phyloP scores from a whole-genome alignment of 2,797 vertebrate genomes.

The Phataginus tetradactyla region DNA sequence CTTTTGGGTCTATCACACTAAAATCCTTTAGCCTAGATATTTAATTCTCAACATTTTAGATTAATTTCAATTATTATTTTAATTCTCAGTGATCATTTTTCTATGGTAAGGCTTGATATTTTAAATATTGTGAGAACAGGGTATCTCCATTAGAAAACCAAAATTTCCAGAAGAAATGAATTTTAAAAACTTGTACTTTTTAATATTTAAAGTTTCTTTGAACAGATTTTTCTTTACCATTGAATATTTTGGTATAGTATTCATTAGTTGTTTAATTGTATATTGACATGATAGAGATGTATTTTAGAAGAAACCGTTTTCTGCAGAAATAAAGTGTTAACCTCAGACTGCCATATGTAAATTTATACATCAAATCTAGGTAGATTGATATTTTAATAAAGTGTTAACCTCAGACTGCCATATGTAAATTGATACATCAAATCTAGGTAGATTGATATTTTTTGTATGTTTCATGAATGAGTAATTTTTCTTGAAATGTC shows the following conservation, averaged over 20 bases:
- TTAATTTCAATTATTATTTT: slow-evolving; percentile 3
- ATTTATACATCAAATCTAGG: neutral
- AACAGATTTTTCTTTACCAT: neutral
- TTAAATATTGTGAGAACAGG: neutral
- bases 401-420: neutral
- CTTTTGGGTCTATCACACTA: neutral
- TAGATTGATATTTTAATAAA: neutral
- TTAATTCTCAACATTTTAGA: neutral
- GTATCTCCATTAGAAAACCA: neutral
- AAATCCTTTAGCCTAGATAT: neutral
- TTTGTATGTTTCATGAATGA: neutral
- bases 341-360: neutral
- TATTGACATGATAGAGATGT: neutral
- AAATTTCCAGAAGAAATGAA: neutral
- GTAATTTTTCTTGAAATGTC: slow-evolving; percentile 2
- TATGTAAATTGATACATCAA: neutral
- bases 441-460: neutral
- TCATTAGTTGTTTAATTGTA: slow-evolving; percentile 8
- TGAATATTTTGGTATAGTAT: neutral
- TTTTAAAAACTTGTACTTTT: neutral
- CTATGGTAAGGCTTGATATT: neutral
- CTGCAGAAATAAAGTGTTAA: neutral
- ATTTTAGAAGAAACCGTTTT: neutral
- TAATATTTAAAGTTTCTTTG: neutral
- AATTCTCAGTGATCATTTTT: neutral